Evolutionary conservation across 2,113 vertebrate species (phyloP), one percentile per base, ranked within the genome.

Genomic region (Colinus virginianus): DNA sequence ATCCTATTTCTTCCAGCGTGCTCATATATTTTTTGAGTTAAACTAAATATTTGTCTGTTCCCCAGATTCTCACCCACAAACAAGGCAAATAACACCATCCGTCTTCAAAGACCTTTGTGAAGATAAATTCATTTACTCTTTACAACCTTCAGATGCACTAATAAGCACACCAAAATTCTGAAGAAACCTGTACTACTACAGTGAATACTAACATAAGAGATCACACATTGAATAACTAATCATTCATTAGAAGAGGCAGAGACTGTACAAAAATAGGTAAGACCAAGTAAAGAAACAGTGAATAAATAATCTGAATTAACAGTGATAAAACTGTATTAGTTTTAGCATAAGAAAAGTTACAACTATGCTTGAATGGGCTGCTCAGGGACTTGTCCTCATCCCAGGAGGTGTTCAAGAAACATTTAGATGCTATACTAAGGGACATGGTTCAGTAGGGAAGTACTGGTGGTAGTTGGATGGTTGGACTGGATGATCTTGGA

Each of bases 161-260:
- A 45, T 72, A 87, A 87, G 25, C 9, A 3, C 51, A 84, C 34
- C 17, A 79, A 90, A 87, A 67, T 45, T 20, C 34, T 13, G 32
- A 88, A 59, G 43, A 89, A 87, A 79, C 82, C 32, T 72, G 28
- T 58, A 82, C 68, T 38, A 53, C 11, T 64, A 30, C 28, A 34
- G 70, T 70, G 43, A 74, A 82, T 45, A 48, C 32, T 69, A 51
- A 89, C 67, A 72, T 59, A 90, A 76, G 32, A 63, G 11, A 82
- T 62, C 30, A 4, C 32, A 45, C 71, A 82, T 66, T 34, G 45
- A 87, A 78, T 48, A 88, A 64, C 45, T 68, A 87, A 75, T 83
- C 16, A 61, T 87, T 85, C 59, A 87, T 82, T 85, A 67, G 84
- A 92, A 87, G 34, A 91, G 13, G 16, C 36, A 79, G 43, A 72